Evolutionary conservation across 1,140 invertebrate genomes (phyloP), one percentile per base, ranked within the genome.

Genomic region (Halesus radiatus): DNA sequence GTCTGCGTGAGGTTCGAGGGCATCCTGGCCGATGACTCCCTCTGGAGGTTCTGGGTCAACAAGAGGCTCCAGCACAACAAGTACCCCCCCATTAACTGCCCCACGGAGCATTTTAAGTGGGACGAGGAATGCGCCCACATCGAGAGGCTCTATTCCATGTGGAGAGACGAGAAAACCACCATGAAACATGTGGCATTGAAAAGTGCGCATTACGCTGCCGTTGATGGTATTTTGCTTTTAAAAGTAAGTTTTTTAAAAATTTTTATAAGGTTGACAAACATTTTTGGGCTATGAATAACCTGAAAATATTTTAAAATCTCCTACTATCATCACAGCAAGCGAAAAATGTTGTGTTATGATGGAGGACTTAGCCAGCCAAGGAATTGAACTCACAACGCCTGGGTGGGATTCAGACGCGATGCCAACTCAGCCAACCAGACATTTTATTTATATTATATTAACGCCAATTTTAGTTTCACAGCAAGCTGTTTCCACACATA

Each of bases 181-280:
- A 87, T 85, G 79, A 86, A 81, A 79, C 88, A 89, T 80, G 84
- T 88, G 52, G 85, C 88, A 26, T 84, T 88, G 20, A 88, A 88
- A 83, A 86, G 88, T 85, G 86, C 87, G 0, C 89, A 89, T 85
- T 87, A 86, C 85, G 88, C 89, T 53, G 87, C 88, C 62, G 87
- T 90, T 10, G 88, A 90, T 85, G 85, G 87, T 79, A 87, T 90
- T 20, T 84, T 89, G n/a, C 82, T 90, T 79, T 84, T 89, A 37
- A 88, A 88, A 87, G 89, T 89, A 85, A 86, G 87, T 87, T 58
- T 23, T 8, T 72, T 58, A 72, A n/a, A n/a, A n/a, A n/a, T n/a
- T n/a, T n/a, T n/a, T n/a, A n/a, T n/a, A n/a, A n/a, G n/a, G n/a
- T n/a, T n/a, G n/a, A n/a, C n/a, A n/a, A n/a, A n/a, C n/a, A n/a